These are phyloP conservation scores for Lepus oiostolus DNA, from an alignment of 2,797 vertebrate genomes.

Conservation along the genomic window DNA sequence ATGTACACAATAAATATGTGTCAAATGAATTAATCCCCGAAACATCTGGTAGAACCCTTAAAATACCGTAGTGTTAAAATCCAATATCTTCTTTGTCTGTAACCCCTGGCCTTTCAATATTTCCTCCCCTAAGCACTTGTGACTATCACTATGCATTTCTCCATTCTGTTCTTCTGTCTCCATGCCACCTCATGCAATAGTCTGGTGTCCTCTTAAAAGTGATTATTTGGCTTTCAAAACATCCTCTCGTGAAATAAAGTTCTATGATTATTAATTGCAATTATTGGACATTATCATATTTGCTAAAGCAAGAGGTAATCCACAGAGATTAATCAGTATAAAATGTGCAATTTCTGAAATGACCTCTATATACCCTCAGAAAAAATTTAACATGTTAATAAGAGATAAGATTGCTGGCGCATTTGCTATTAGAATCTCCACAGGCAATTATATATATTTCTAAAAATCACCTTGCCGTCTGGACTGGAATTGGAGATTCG, in stretches of 20 bases:
- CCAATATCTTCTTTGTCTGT: neutral
- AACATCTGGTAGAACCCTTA: neutral
- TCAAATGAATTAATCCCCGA: conserved; percentile 36
- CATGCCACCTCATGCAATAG: neutral
- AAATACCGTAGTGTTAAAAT: neutral
- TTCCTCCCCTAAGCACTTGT: neutral
- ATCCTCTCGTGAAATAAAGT: conserved; percentile 76
- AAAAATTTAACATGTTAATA: conserved; percentile 43
- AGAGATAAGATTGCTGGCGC: conserved; percentile 27
- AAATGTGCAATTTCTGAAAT: conserved; percentile 64
- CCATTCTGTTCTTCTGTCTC: neutral
- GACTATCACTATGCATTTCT: neutral
- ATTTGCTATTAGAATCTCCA: conserved; percentile 32
- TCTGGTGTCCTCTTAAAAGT: conserved; percentile 26
- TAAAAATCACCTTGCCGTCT: neutral
- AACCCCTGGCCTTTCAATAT: rapidly evolving
- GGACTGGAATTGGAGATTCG: neutral
- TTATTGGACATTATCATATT: conserved; percentile 61
- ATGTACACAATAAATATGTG: neutral
- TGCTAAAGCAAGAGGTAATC: conserved; percentile 54
- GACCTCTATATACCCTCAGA: conserved; percentile 58
- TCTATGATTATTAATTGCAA: conserved; percentile 66
- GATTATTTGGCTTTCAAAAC: conserved; percentile 80
- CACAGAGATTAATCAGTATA: conserved; percentile 58
- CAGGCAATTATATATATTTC: neutral